Evolutionary conservation across 2,888 invertebrate species (phyloP).

Genomic region (Ormyrus thymus): DNA sequence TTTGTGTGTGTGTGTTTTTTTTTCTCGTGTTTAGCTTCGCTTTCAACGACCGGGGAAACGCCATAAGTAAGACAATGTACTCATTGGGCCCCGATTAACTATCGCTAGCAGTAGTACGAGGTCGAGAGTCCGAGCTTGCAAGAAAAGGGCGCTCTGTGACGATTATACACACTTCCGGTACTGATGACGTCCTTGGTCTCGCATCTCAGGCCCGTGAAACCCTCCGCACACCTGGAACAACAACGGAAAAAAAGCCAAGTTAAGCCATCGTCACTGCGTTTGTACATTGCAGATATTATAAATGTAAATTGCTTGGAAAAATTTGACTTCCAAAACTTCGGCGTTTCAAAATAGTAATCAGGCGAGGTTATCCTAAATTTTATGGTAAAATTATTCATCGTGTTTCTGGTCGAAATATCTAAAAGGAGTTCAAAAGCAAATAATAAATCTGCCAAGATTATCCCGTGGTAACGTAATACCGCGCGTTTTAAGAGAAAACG

Average conservation of each 20-base stretch:
- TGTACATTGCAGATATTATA: too few relatives aligned
- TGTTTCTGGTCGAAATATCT: too few relatives aligned
- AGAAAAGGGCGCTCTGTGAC: constrained; percentile 80
- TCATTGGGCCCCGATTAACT: constrained; percentile 72
- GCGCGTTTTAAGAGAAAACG: too few relatives aligned
- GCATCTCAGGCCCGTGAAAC: constrained; percentile 87
- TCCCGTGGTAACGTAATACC: too few relatives aligned
- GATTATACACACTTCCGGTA: constrained; percentile 86
- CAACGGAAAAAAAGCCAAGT: background rate
- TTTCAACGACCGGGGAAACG: constrained; percentile 55
- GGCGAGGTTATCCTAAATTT: too few relatives aligned
- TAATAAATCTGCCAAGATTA: too few relatives aligned
- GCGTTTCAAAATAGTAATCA: too few relatives aligned
- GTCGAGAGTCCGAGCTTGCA: constrained; percentile 87
- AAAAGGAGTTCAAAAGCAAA: too few relatives aligned
- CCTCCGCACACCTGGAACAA: constrained; percentile 83
- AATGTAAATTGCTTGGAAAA: too few relatives aligned
- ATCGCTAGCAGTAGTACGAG: constrained; percentile 85
- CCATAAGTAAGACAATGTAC: constrained; percentile 58
- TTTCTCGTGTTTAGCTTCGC: background rate
- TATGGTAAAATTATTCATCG: too few relatives aligned
- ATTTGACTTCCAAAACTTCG: too few relatives aligned
- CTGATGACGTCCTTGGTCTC: constrained; percentile 86
- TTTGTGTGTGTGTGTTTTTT: constrained; percentile 9
- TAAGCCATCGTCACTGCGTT: too few relatives aligned